These are phyloP conservation scores for Enteromius viviparus DNA, from an alignment of 2,797 vertebrate species.

Conservation along the genomic window DNA sequence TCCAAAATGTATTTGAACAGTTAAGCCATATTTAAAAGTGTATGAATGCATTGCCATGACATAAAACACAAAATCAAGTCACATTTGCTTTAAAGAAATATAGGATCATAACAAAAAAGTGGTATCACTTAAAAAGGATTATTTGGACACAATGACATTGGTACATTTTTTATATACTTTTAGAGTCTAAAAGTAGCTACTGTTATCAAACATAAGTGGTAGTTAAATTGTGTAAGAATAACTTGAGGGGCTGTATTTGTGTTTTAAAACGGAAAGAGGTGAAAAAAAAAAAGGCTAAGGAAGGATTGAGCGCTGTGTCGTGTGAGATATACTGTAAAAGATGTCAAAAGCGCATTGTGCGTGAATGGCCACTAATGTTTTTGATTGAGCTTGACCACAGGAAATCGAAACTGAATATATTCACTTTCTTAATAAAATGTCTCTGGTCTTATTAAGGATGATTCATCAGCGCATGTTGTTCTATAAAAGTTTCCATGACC, in stretches of 20 bases:
- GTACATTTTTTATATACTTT: not conserved
- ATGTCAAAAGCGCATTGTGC: not conserved
- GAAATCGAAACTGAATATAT: not conserved
- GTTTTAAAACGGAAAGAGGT: not conserved
- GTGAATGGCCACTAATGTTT: not conserved
- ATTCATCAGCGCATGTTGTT: not conserved
- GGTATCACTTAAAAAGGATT: not conserved
- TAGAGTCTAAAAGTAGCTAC: not conserved
- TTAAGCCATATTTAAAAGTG: not conserved
- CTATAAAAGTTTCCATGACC: not conserved
- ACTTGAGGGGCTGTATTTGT: not conserved
- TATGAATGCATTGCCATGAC: not conserved
- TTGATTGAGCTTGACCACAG: not conserved
- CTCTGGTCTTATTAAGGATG: not conserved
- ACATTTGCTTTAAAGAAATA: not conserved
- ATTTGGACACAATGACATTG: not conserved
- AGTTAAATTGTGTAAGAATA: not conserved
- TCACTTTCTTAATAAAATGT: constrained; percentile 4
- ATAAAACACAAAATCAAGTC: not conserved
- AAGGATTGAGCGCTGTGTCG: not conserved
- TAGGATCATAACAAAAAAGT: not conserved
- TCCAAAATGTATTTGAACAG: not conserved
- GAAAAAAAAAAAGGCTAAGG: too few relatives aligned
- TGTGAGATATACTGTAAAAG: not conserved
- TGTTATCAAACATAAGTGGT: not conserved